Conservation (phyloP, 2,888 invertebrate species). For the Apamea monoglypha region DNA sequence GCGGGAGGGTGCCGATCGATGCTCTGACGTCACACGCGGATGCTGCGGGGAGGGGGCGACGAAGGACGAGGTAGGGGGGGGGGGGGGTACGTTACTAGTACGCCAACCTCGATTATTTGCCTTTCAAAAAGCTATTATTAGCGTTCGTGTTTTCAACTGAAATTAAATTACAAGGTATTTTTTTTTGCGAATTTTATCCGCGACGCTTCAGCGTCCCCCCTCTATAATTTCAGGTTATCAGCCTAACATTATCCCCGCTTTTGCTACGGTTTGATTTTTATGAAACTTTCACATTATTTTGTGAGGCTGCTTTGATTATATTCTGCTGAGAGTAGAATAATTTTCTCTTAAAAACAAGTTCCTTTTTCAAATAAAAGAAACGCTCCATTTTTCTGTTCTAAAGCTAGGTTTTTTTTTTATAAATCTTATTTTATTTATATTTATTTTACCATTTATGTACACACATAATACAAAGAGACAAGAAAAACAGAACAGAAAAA, state of each 20-base stretch:
- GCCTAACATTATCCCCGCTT: conserved; percentile 27
- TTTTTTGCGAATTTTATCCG: conserved; percentile 57
- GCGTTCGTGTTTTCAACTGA: conserved; percentile 70
- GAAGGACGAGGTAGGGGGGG: conserved; percentile 63
- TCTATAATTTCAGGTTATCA: conserved; percentile 56
- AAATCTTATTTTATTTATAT: too few species aligned
- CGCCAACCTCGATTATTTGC: conserved; percentile 76
- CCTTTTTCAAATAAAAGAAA: background rate
- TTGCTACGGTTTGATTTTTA: conserved; percentile 31
- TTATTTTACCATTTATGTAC: too few species aligned
- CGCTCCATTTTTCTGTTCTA: background rate
- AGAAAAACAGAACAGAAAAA: too few species aligned
- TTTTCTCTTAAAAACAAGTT: background rate
- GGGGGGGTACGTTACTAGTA: conserved; percentile 69
- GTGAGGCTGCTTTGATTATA: background rate
- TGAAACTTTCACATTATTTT: conserved; percentile 16
- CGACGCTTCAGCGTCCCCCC: conserved; percentile 28
- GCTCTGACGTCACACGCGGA: conserved; percentile 85
- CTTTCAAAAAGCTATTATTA: conserved; percentile 80
- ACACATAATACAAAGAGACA: too few species aligned
- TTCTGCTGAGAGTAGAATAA: background rate
- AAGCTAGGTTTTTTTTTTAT: background rate
- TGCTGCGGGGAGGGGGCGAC: conserved; percentile 75
- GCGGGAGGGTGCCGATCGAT: conserved; percentile 84
- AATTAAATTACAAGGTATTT: conserved; percentile 70